Conservation (phyloP, 2,888 invertebrate species). For the Mesopsocus fuscifrons region DNA sequence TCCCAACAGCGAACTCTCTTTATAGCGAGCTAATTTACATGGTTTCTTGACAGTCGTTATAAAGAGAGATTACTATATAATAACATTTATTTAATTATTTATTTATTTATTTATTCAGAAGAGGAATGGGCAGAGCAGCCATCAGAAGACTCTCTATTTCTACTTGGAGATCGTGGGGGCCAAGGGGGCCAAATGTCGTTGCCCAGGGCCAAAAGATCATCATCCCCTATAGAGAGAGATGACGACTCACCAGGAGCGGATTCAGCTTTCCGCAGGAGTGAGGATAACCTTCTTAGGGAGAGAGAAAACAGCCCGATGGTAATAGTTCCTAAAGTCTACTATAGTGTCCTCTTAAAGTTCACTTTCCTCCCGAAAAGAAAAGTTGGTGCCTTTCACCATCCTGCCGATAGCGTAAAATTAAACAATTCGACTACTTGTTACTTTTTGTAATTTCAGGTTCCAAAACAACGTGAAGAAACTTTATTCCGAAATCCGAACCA, state of each 20-base stretch:
- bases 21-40: no score
- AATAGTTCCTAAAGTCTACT: no score
- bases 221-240: slow-evolving; percentile 16
- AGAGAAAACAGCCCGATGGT: background rate
- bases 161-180: slow-evolving; percentile 24
- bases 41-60: no score
- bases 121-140: slow-evolving; percentile 55
- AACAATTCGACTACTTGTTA: no score
- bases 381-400: no score
- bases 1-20: no score
- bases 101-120: no score
- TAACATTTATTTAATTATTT: no score
- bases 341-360: no score
- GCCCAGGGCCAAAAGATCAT: slow-evolving; percentile 26
- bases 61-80: no score
- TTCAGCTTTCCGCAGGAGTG: slow-evolving; percentile 1
- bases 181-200: slow-evolving; percentile 23
- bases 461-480: background rate
- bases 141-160: slow-evolving; percentile 32
- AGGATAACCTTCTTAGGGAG: slow-evolving; percentile 1
- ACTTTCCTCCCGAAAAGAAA: no score
- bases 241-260: background rate
- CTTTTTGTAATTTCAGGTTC: background rate
- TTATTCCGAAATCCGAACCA: slow-evolving; percentile 6
- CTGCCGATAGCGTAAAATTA: no score